phyloP scores from a whole-genome alignment of 1,140 invertebrate species.

The Sinonovacula constricta region DNA sequence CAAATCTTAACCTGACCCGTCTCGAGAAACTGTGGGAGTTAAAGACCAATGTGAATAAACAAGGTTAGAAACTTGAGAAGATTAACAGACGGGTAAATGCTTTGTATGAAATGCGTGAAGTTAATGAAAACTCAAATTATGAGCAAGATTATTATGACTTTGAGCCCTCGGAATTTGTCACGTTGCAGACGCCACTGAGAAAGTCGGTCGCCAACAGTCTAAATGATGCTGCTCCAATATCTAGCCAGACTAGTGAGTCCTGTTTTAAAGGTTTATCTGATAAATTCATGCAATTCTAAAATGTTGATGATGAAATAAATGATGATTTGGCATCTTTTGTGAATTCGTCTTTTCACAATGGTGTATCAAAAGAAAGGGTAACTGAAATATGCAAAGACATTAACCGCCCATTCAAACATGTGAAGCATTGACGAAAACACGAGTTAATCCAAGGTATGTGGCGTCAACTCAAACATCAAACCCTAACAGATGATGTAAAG shows the following conservation, averaged over 20 bases:
- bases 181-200: too few relatives aligned
- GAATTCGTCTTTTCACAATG: neutral
- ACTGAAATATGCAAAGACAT: neutral
- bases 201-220: too few relatives aligned
- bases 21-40: too few relatives aligned
- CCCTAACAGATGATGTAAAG: neutral
- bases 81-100: too few relatives aligned
- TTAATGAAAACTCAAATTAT: too few relatives aligned
- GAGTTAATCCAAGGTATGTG: neutral
- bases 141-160: too few relatives aligned
- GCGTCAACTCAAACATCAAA: neutral
- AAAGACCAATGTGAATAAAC: too few relatives aligned
- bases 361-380: neutral
- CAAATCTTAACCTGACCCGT: too few relatives aligned
- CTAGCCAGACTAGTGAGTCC: neutral
- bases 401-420: neutral
- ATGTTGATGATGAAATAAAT: neutral
- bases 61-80: too few relatives aligned
- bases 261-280: neutral
- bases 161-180: too few relatives aligned
- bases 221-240: too few relatives aligned
- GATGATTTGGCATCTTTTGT: neutral
- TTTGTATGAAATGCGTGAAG: too few relatives aligned
- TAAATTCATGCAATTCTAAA: neutral
- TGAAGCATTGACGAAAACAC: neutral